These are phyloP conservation scores for Tenodera sinensis DNA, from an alignment of 2,888 invertebrate genomes.

Conservation along the genomic window DNA sequence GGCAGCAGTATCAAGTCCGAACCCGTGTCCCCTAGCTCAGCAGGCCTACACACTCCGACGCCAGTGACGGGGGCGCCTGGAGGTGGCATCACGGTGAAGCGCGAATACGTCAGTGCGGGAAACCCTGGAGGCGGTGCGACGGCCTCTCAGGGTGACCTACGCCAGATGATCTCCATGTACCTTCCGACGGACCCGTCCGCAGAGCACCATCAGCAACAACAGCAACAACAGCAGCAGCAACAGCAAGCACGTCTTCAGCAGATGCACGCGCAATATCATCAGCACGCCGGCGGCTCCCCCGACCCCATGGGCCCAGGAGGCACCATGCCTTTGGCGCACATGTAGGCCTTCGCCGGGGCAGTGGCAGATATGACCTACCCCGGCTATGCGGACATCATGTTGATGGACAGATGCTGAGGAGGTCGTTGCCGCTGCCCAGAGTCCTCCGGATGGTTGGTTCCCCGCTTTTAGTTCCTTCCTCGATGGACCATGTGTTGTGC, in stretches of 20 bases:
- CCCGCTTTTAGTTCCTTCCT: not conserved
- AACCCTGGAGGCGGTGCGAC: constrained; percentile 40
- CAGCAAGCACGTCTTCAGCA: constrained; percentile 39
- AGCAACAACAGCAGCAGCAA: constrained; percentile 54
- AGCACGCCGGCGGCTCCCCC: constrained; percentile 54
- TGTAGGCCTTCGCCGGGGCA: constrained; percentile 47
- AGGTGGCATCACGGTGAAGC: constrained; percentile 54
- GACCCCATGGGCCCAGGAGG: constrained; percentile 57
- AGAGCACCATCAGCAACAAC: constrained; percentile 51
- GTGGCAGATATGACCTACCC: not conserved
- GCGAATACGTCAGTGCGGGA: constrained; percentile 57
- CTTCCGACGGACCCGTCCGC: constrained; percentile 63
- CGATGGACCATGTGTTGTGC: not conserved
- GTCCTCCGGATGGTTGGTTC: not conserved
- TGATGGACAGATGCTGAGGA: constrained; percentile 11
- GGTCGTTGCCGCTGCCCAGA: not conserved
- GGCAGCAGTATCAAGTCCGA: constrained; percentile 87
- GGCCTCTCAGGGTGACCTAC: constrained; percentile 57
- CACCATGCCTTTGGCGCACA: constrained; percentile 59
- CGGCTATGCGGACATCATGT: not conserved
- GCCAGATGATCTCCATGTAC: constrained; percentile 75
- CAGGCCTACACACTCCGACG: constrained; percentile 37
- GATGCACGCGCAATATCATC: constrained; percentile 31
- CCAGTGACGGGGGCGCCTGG: constrained; percentile 39
- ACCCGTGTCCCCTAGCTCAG: constrained; percentile 75